phyloP scores from a whole-genome alignment of 2,797 vertebrate genomes.

The Miichthys miiuy region DNA sequence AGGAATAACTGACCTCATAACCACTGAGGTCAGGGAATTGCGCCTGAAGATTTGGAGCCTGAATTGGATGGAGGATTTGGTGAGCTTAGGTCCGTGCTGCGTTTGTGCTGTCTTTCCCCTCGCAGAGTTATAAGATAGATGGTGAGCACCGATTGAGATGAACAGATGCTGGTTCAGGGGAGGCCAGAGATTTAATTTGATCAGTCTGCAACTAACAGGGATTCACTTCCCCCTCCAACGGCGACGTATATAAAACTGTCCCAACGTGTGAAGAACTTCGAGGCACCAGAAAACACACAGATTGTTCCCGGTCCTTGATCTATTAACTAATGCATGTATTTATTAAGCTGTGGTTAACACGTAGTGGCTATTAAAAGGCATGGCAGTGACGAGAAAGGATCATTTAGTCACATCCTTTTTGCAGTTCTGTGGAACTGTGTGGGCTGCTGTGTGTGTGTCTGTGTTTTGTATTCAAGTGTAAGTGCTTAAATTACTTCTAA shows the following conservation, averaged over 20 bases:
- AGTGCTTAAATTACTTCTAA: neutral
- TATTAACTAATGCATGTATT: neutral
- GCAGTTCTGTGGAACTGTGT: neutral
- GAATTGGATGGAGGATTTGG: slow-evolving; percentile 56
- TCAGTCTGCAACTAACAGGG: slow-evolving; percentile 34
- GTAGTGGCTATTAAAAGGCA: slow-evolving; percentile 1
- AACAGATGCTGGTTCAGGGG: slow-evolving; percentile 40
- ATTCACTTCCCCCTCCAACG: neutral
- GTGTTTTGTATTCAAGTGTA: neutral
- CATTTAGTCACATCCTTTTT: neutral
- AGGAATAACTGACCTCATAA: slow-evolving; percentile 63
- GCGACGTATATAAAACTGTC: slow-evolving; percentile 13
- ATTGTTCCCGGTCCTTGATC: neutral
- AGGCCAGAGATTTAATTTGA: slow-evolving; percentile 42
- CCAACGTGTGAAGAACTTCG: neutral
- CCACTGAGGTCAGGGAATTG: slow-evolving; percentile 59
- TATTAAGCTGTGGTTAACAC: slow-evolving; percentile 9
- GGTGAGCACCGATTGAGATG: slow-evolving; percentile 17
- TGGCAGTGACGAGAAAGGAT: neutral
- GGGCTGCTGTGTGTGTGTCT: neutral
- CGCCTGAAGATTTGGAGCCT: slow-evolving; percentile 35
- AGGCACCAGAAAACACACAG: neutral
- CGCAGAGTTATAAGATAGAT: slow-evolving; percentile 17
- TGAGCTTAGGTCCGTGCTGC: slow-evolving; percentile 38
- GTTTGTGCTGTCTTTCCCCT: neutral